These are phyloP conservation scores for Melitaea cinxia DNA, from an alignment of 1,140 invertebrate genomes.

Conservation along the genomic window DNA sequence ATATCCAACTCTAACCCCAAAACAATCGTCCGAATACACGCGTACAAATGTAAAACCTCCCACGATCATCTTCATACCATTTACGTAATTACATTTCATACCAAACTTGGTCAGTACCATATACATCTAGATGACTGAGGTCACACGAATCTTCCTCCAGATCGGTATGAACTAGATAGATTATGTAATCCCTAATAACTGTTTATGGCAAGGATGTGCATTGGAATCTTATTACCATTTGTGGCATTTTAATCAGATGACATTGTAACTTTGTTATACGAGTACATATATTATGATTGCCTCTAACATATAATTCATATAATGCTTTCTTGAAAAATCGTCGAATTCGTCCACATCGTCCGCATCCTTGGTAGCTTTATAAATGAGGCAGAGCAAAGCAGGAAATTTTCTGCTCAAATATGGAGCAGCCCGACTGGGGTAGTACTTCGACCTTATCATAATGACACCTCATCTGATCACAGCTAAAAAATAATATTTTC, in stretches of 20 bases:
- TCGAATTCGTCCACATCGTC: too few species aligned
- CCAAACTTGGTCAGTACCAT: slow-evolving; percentile 33
- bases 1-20: neutral
- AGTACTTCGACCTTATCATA: too few species aligned
- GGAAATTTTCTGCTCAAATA: too few species aligned
- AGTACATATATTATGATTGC: too few species aligned
- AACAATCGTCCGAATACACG: neutral
- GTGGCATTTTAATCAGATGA: neutral
- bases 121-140: slow-evolving; percentile 19
- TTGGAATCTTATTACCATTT: slow-evolving; percentile 1
- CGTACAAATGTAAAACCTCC: slow-evolving; percentile 29
- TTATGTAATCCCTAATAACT: slow-evolving; percentile 18
- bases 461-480: too few species aligned
- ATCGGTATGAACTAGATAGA: slow-evolving; percentile 44
- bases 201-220: neutral
- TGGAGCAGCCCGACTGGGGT: too few species aligned
- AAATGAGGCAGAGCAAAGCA: too few species aligned
- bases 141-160: slow-evolving; percentile 35
- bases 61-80: slow-evolving; percentile 22
- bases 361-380: too few species aligned
- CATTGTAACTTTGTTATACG: too few species aligned
- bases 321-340: too few species aligned
- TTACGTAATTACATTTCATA: slow-evolving; percentile 13
- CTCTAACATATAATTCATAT: too few species aligned
- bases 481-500: too few species aligned